phyloP scores from a whole-genome alignment of 2,113 vertebrate genomes.

The Candoia aspera region DNA sequence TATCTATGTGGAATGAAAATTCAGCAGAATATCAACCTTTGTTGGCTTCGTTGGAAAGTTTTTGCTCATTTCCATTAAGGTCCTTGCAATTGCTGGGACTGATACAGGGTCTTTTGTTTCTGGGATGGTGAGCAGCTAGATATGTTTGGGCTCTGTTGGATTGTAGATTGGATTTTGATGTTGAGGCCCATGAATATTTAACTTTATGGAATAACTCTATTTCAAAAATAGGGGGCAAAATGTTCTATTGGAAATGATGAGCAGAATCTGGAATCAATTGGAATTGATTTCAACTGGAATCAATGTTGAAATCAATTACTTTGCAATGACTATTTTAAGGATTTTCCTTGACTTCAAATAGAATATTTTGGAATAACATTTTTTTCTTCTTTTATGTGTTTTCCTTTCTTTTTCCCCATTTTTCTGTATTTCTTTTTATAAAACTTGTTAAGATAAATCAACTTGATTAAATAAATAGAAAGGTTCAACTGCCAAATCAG shows the following conservation, averaged over 20 bases:
- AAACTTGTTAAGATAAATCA: neutral
- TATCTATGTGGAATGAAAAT: neutral
- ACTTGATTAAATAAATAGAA: neutral
- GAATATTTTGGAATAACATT: neutral
- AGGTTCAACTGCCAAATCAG: neutral
- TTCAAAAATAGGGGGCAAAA: neutral
- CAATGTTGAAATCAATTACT: neutral
- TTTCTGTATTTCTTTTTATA: neutral
- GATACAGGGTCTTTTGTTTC: neutral
- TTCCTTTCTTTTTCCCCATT: neutral
- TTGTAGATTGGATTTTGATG: no score
- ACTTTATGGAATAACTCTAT: neutral
- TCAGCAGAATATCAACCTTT: neutral
- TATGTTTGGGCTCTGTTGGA: no score
- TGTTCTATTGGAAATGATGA: neutral
- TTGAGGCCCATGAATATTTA: neutral
- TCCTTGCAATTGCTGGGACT: neutral
- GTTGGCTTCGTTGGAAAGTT: neutral
- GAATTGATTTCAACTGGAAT: no score
- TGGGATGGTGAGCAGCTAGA: neutral
- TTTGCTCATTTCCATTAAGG: neutral
- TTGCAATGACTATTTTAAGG: neutral
- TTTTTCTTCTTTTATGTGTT: neutral
- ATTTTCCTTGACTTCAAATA: neutral
- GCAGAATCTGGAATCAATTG: neutral